A percentile compares a stretch with the other conserved stretches of the same genome.
These are phyloP conservation scores for Rhyacichthys aspro DNA, from an alignment of 2,797 vertebrate species.

Conservation along the genomic window DNA sequence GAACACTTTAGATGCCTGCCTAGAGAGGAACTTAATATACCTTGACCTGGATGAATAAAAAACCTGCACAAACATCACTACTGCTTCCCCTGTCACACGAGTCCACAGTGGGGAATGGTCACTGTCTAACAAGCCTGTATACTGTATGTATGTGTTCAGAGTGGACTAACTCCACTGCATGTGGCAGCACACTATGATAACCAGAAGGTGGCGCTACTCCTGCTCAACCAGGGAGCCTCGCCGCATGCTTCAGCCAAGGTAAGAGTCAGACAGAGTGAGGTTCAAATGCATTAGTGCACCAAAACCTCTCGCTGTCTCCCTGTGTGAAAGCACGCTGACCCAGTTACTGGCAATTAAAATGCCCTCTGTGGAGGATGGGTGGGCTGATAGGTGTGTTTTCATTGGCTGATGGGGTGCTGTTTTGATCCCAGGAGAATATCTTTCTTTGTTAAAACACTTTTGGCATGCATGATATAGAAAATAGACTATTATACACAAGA, in stretches of 20 bases:
- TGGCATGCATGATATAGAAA: too few species aligned
- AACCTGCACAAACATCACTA: neutral
- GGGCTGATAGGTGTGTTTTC: slow-evolving; percentile 5
- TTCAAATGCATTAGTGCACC: slow-evolving; percentile 11
- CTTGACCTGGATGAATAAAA: neutral
- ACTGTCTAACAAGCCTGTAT: slow-evolving; percentile 52
- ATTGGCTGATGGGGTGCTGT: slow-evolving; percentile 22
- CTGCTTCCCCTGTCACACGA: neutral
- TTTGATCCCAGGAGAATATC: slow-evolving; percentile 23
- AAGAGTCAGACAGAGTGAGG: slow-evolving; percentile 44
- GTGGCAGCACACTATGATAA: slow-evolving; percentile 99
- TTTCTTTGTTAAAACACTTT: neutral
- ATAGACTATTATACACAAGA: too few species aligned
- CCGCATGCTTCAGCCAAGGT: slow-evolving; percentile 97
- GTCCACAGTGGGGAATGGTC: slow-evolving; percentile 1
- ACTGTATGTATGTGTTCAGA: slow-evolving; percentile 82
- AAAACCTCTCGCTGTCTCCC: slow-evolving; percentile 20
- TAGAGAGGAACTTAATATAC: too few species aligned
- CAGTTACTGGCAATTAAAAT: slow-evolving; percentile 54
- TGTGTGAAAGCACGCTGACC: slow-evolving; percentile 59
- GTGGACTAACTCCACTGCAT: slow-evolving; percentile 99
- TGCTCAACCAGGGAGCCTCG: slow-evolving; percentile 97
- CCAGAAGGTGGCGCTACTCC: slow-evolving; percentile 98
- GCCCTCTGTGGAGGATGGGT: slow-evolving; percentile 15
- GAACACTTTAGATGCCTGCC: too few species aligned